Evolutionary conservation across 2,113 vertebrate species (phyloP).

Genomic region (Tringa solitaria): DNA sequence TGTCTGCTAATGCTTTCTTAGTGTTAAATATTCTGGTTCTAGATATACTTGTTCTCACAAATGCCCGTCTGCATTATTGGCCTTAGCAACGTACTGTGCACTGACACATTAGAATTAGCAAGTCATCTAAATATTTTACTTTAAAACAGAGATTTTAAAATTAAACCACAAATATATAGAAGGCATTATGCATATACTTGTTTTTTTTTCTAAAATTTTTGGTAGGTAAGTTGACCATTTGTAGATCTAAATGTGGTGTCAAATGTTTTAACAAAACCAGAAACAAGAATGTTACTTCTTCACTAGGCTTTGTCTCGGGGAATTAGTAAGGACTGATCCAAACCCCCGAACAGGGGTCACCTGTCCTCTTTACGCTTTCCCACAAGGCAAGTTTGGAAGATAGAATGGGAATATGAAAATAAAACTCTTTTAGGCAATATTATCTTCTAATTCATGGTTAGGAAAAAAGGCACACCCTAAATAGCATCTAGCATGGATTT

Average conservation of each 20-base stretch:
- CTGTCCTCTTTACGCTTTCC: background rate
- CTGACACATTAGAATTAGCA: background rate
- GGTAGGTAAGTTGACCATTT: background rate
- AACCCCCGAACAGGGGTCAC: background rate
- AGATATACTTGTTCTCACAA: background rate
- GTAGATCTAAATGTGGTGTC: background rate
- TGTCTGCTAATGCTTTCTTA: background rate
- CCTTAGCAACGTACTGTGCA: background rate
- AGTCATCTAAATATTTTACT: background rate
- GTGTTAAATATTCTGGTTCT: background rate
- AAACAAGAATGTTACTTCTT: background rate
- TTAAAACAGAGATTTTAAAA: background rate
- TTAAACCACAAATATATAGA: background rate
- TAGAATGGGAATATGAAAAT: background rate
- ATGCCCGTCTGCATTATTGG: background rate
- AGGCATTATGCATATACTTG: background rate
- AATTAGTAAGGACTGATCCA: background rate
- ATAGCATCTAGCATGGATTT: background rate
- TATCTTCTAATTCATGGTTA: background rate
- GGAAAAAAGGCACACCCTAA: background rate
- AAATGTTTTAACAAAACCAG: background rate
- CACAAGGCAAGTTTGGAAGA: background rate
- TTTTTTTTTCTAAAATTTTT: background rate
- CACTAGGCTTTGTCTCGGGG: background rate
- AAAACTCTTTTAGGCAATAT: background rate